These are phyloP conservation scores for Vipera latastei DNA, from an alignment of 2,797 vertebrate genomes.

Conservation along the genomic window DNA sequence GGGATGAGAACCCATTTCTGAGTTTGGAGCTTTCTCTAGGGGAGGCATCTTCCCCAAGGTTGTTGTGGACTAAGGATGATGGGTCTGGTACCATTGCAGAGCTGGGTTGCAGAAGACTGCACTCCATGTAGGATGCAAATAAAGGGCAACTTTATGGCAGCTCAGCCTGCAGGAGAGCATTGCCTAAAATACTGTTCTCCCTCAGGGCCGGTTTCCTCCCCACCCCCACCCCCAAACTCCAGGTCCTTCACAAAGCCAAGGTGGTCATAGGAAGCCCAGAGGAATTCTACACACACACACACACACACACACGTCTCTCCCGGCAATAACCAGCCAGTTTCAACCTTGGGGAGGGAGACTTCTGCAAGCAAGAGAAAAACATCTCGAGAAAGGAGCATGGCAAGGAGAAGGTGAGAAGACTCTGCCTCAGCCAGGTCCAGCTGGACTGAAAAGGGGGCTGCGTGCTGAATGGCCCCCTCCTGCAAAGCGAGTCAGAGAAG, in stretches of 20 bases:
- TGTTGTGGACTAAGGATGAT: neutral
- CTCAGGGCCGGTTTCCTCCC: neutral
- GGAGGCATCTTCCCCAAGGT: neutral
- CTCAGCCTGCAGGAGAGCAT: neutral
- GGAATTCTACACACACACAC: neutral
- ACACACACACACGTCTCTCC: neutral
- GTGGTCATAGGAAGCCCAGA: neutral
- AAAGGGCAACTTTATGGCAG: neutral
- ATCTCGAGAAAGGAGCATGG: accelerated
- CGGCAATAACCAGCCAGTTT: neutral
- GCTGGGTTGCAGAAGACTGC: neutral
- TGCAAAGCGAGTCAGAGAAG: constrained; percentile 3
- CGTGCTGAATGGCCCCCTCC: neutral
- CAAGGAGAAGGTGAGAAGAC: neutral
- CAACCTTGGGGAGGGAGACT: neutral
- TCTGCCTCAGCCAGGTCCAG: neutral
- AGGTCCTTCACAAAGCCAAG: neutral
- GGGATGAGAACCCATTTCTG: constrained; percentile 10
- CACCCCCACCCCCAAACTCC: neutral
- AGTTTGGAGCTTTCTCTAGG: constrained; percentile 30
- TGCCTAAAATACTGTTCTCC: neutral
- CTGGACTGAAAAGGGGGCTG: neutral
- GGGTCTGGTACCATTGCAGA: neutral
- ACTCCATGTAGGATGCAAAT: neutral
- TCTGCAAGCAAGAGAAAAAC: neutral